Base-by-base conservation (phyloP, 2,888 invertebrate species). In the Tinea semifulvella region DNA sequence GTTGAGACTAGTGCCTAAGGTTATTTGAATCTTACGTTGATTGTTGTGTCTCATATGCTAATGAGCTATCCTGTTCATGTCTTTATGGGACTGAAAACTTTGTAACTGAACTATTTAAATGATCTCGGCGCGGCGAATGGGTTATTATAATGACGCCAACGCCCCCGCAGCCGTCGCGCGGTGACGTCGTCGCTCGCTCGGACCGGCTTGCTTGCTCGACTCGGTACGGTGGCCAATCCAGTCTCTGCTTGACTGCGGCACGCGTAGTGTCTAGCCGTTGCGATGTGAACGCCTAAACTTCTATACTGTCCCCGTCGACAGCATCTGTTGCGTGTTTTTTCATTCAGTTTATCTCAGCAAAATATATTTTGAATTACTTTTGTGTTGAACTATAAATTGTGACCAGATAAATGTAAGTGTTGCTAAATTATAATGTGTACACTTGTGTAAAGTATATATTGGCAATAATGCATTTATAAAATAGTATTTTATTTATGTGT, bases 231-330 rank as follows among this genome's bases (percentile, higher is more conserved):
- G 63, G 63, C 56, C 26, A 27, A 17, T 13, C 8, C 69, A 79
- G 79, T 79, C 76, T 73, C 59, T 68, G 72, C 71, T 67, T 76
- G 61, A 67, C 67, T 72, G 74, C 76, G 76, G 72, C 76, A 72
- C 77, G 64, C 66, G 69, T 68, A 67, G 76, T 74, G 73, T 75
- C 69, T 68, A 67, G 56, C 75, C 77, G 80, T 57, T 80, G 80
- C 74, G 67, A 80, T 80, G 80, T 80, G 75, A 80, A 77, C 80
- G 67, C 63, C 57, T 68, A 73, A 73, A 58, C 63, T 66, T 58
- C 56, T 56, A 65, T 55, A 63, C 77, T 77, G 80, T 79, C 80
- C 69, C 66, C 47, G 57, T 70, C 75, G 80, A 67, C 79, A 79
- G 79, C 71, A 64, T 68, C 60, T 63, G 64, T 73, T 71, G 58